A percentile compares a stretch with the other conserved stretches of the same genome.
These are phyloP conservation scores for Dipodomys merriami DNA, from an alignment of 2,113 vertebrate genomes.

Conservation along the genomic window DNA sequence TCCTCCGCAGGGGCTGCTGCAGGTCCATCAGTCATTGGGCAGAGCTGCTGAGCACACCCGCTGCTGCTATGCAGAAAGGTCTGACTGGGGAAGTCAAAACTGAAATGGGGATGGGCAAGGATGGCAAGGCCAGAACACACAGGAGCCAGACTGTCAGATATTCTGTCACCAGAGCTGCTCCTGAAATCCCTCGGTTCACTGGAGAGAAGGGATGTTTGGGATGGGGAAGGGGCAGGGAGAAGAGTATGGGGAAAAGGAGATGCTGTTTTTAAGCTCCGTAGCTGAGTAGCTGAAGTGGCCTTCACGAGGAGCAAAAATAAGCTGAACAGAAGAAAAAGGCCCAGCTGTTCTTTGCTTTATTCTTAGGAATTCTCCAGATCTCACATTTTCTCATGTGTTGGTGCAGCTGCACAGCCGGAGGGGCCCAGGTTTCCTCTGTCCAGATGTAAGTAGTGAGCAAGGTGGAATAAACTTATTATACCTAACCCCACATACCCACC, in stretches of 20 bases:
- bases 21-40: slow-evolving; percentile 66
- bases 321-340: slow-evolving; percentile 49
- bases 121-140: slow-evolving; percentile 10
- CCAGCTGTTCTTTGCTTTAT: slow-evolving; percentile 47
- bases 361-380: slow-evolving; percentile 15
- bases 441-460: neutral
- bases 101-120: slow-evolving; percentile 35
- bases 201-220: neutral
- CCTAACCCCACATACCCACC: neutral
- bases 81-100: slow-evolving; percentile 60
- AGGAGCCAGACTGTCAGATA: slow-evolving; percentile 52
- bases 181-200: slow-evolving; percentile 52
- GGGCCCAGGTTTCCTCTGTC: neutral
- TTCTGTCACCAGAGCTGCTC: slow-evolving; percentile 55
- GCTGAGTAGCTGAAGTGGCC: slow-evolving; percentile 6
- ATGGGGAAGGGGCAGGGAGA: no score
- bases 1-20: slow-evolving; percentile 54
- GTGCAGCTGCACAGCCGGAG: neutral
- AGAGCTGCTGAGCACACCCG: slow-evolving; percentile 64
- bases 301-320: slow-evolving; percentile 65
- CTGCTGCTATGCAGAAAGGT: slow-evolving; percentile 76
- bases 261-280: slow-evolving; percentile 44
- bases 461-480: neutral
- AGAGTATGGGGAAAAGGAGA: neutral
- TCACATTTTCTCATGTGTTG: slow-evolving; percentile 51